Percentiles rank a stretch among this genome's conserved stretches.
Conservation (phyloP, 2,113 vertebrate species). For the Hemichromis elongatus region DNA sequence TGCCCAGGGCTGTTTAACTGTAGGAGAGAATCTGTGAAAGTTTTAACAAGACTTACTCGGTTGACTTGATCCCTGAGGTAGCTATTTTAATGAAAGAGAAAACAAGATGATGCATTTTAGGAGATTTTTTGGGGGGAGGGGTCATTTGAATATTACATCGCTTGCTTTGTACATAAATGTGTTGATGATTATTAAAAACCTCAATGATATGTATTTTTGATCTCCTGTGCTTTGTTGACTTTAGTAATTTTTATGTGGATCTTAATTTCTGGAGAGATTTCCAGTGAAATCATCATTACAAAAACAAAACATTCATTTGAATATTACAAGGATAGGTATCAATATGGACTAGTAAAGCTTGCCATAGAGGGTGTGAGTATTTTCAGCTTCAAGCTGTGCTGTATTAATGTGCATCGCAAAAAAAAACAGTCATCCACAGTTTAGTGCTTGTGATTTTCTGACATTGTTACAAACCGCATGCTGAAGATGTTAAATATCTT, state of each 20-base stretch:
- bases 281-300: not conserved
- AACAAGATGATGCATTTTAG: slow-evolving; percentile 51
- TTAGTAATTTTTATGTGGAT: not conserved
- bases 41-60: slow-evolving; percentile 23
- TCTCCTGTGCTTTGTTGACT: not conserved
- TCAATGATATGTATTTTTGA: slow-evolving; percentile 43
- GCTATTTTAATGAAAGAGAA: slow-evolving; percentile 50
- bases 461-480: too few species aligned
- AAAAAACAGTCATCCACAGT: not conserved
- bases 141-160: slow-evolving; percentile 57
- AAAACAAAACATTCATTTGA: not conserved
- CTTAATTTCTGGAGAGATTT: not conserved
- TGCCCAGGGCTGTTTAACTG: slow-evolving; percentile 37
- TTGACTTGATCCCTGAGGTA: slow-evolving; percentile 20
- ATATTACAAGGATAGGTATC: not conserved
- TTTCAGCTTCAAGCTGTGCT: not conserved
- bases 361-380: not conserved
- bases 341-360: not conserved
- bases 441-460: not conserved
- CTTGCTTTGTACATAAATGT: slow-evolving; percentile 80
- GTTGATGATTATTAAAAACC: slow-evolving; percentile 76
- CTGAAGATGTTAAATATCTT: too few species aligned
- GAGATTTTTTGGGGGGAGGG: not conserved
- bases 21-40: slow-evolving; percentile 4
- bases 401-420: not conserved